A percentile compares a stretch with the other conserved stretches of the same genome.
Conservation (phyloP, 1,140 invertebrate species). For the Pogonomyrmex barbatus region DNA sequence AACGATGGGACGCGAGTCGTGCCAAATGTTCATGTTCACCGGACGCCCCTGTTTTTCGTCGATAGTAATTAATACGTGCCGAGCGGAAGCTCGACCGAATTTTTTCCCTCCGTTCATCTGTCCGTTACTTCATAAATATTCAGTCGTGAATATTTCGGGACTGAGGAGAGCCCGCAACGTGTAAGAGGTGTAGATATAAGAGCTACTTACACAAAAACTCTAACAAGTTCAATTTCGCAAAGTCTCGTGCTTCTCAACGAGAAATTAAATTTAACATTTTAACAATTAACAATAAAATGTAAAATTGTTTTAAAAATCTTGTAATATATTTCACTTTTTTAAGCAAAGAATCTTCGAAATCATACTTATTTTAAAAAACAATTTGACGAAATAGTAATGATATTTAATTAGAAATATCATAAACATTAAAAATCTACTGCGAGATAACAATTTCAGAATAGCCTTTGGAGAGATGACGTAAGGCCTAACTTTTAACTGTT, state of each 20-base stretch:
- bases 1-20: constrained; percentile 52
- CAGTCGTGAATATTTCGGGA: constrained; percentile 44
- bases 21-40: constrained; percentile 71
- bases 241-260: neutral
- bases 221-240: neutral
- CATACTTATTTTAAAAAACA: neutral
- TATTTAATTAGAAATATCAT: neutral
- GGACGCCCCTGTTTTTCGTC: constrained; percentile 58
- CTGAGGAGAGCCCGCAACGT: neutral
- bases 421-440: neutral
- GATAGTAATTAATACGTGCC: constrained; percentile 68
- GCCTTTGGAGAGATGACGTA: neutral
- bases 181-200: neutral
- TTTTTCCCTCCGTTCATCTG: constrained; percentile 26
- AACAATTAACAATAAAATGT: neutral
- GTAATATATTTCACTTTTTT: neutral
- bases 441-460: neutral
- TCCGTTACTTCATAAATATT: constrained; percentile 59
- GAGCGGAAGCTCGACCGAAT: constrained; percentile 22
- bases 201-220: neutral
- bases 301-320: neutral
- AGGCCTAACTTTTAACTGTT: constrained; percentile 10
- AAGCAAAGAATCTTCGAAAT: neutral
- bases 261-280: neutral
- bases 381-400: neutral